Evolutionary conservation across 2,113 vertebrate genomes (phyloP), one percentile per base, ranked within the genome.

Genomic region (Phaethornis superciliosus): DNA sequence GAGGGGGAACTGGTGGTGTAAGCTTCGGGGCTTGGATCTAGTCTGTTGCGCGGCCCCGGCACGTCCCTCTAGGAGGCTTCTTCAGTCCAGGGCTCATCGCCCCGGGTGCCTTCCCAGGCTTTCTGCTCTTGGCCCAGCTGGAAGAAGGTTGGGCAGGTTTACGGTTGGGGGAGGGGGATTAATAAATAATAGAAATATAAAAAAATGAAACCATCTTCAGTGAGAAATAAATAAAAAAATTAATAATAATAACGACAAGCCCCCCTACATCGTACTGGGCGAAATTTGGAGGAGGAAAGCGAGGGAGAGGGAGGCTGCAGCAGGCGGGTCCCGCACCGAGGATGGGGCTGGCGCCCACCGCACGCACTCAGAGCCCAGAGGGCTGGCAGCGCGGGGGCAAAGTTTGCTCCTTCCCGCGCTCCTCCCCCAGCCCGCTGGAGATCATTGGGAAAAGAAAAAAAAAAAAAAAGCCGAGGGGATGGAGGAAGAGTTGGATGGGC

Each of bases 311-410:
- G 85, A 89, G 84, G 84, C 60, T 63, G 94, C 81, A 35, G 91
- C 86, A 51, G 89, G 84, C 91, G 64, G 83, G 65, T 44, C 90
- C 88, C 33, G 92, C 93, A 4, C 7, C 83, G 89, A 75, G 84
- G 89, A 76, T 83, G 96, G 96, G 96, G 97, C 96, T 89, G 95
- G 32, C 81, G 96, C 97, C 97, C 96, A 68, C 96, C 82, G 90
- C 15, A 49, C 91, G 97, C 94, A 62, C 96, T 97, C 97, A 97
- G 97, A 79, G 95, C 96, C 97, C 92, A 49, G 89, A 95, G 97
- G 96, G 96, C 96, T 90, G 92, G 96, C 93, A 42, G 94, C 90
- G 77, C 88, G 23, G 94, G 96, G 96, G 94, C 96, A 92, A 96
- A 94, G 96, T 96, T 93, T 96, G 95, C 90, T 93, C 90, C 92